Evolutionary conservation across 2,113 vertebrate genomes (phyloP), one percentile per base, ranked within the genome.

Genomic region (Poecilia latipinna): DNA sequence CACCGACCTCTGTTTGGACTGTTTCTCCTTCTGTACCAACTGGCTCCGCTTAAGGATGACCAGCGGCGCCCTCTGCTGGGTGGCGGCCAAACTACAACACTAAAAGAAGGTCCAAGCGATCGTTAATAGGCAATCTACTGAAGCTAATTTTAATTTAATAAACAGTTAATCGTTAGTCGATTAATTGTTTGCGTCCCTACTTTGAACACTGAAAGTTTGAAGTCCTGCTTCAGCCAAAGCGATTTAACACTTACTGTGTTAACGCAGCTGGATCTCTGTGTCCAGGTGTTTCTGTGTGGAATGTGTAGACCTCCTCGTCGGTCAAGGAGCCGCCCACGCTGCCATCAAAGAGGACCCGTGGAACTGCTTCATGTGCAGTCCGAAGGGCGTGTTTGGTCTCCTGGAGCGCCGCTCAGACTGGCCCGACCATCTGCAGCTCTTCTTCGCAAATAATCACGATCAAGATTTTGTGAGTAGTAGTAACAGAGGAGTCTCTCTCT

Each of bases 401-500:
- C 92, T 99, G 87, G 95, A 96, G 82, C 95, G 97, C 35, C 94
- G 98, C 0, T 85, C 92, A 0, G 97, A 99, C 94, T 99, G 98
- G 98, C 96, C 98, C 70, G 92, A 94, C 0, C 96, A 97, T 72
- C 96, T 99, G 22, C 97, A 99, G 95, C 96, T 94, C 94, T 99
- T 99, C 94, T 99, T 99, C 37, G 97, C 98, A 91, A 99, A 98
- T 89, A 99, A 99, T 93, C 97, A 98, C 0, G 97, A 99, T 93
- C 98, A 99, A 87, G 97, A 98, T 87, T 99, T 99, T 93, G 98
- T 99, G 92, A 97, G 98, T 96, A 19, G 61, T 62, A 3, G 48
- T 15, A 42, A 12, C 28, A 10, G 8, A 64, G n/a, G 12, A 28
- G 12, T 33, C 29, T 68, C n/a, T 28, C n/a, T 28, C 24, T 39